Percentiles rank a stretch among this genome's conserved stretches.
These are phyloP conservation scores for Linurgus olivaceus DNA, from an alignment of 2,797 vertebrate species.

Conservation along the genomic window DNA sequence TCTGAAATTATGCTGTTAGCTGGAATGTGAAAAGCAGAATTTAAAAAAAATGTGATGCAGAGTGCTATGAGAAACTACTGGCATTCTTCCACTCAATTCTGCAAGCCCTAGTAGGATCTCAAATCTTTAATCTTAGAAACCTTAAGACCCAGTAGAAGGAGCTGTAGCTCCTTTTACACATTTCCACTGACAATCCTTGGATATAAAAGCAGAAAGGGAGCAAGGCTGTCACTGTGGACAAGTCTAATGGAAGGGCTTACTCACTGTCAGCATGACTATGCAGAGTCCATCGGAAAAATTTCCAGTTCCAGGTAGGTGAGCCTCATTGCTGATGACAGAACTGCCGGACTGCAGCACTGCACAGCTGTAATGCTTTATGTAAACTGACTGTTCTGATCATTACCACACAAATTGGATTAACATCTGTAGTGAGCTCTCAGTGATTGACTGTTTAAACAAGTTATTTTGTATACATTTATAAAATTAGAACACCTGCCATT, in stretches of 20 bases:
- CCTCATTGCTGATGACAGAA: background rate
- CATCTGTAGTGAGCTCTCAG: background rate
- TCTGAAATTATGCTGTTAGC: slow-evolving; percentile 13
- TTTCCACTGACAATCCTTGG: background rate
- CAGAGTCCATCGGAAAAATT: background rate
- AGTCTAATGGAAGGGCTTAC: background rate
- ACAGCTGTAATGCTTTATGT: background rate
- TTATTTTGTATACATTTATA: background rate
- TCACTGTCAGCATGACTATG: slow-evolving; percentile 8
- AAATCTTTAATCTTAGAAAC: background rate
- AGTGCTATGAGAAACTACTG: background rate
- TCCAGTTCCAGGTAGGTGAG: background rate
- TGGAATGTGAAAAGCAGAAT: background rate
- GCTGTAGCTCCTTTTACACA: slow-evolving; percentile 1
- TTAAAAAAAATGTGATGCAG: background rate
- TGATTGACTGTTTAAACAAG: slow-evolving; percentile 4
- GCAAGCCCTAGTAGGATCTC: background rate
- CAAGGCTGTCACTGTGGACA: background rate
- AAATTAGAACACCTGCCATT: background rate
- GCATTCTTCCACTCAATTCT: background rate
- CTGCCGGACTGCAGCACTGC: background rate
- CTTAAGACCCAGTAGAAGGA: slow-evolving; percentile 42
- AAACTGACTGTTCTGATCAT: slow-evolving; percentile 37
- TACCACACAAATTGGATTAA: slow-evolving; percentile 46
- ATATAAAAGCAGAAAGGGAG: background rate